Evolutionary conservation across 1,140 invertebrate genomes (phyloP).

Genomic region (Tribolium madens): DNA sequence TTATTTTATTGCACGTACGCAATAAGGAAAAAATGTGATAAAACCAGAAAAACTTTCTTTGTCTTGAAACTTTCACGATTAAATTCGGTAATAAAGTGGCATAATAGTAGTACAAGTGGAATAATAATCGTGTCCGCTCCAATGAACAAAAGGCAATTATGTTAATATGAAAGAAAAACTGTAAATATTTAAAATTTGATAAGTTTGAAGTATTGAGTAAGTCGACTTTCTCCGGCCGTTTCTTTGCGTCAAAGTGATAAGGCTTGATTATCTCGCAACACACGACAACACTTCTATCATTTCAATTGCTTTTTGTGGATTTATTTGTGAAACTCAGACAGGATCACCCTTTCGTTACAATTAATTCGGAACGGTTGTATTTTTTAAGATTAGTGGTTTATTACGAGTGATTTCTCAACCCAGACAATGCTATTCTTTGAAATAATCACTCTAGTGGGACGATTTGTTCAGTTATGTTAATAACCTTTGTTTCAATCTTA

Average conservation of each 20-base stretch:
- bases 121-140: slow-evolving; percentile 5
- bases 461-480: slow-evolving; percentile 21
- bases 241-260: slow-evolving; percentile 25
- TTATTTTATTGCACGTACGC: background rate
- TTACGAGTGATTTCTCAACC: slow-evolving; percentile 23
- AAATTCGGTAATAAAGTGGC: background rate
- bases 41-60: background rate
- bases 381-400: slow-evolving; percentile 14
- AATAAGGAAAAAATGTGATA: background rate
- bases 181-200: slow-evolving; percentile 33
- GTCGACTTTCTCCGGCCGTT: slow-evolving; percentile 8
- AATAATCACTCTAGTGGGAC: slow-evolving; percentile 30
- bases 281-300: background rate
- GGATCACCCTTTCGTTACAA: slow-evolving; percentile 27
- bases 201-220: background rate
- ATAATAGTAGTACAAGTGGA: slow-evolving; percentile 4
- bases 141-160: slow-evolving; percentile 25
- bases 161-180: slow-evolving; percentile 2
- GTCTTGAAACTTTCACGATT: background rate
- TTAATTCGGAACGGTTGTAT: slow-evolving; percentile 20
- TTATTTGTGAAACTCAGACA: background rate
- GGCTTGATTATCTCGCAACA: background rate
- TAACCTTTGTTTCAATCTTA: slow-evolving; percentile 31
- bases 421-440: slow-evolving; percentile 20
- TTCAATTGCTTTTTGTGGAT: background rate